Evolutionary conservation across 1,140 invertebrate species (phyloP).

Genomic region (Polypedilum pembai): DNA sequence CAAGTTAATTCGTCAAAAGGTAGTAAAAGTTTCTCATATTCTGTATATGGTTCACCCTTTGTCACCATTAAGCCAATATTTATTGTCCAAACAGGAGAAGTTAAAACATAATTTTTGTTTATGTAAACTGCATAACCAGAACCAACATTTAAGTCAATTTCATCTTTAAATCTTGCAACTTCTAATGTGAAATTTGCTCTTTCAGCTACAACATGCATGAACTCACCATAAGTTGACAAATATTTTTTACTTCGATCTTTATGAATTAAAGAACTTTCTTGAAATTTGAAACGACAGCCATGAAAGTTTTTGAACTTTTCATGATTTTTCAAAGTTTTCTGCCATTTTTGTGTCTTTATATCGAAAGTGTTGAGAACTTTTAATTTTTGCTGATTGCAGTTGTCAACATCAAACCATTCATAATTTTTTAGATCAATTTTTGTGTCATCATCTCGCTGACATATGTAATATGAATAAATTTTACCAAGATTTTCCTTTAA

Average conservation of each 20-base stretch:
- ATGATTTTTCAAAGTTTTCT: not conserved
- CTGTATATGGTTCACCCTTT: not conserved
- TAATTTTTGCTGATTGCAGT: too few species aligned
- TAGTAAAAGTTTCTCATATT: not conserved
- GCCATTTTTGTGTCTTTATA: not conserved
- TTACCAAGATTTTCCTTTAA: too few species aligned
- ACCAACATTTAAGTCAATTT: not conserved
- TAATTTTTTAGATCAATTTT: too few species aligned
- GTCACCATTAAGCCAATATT: not conserved
- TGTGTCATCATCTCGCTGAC: too few species aligned
- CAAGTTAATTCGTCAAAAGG: not conserved
- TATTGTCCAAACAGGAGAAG: not conserved
- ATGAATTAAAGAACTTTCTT: not conserved
- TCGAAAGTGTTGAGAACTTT: not conserved
- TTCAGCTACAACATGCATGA: not conserved
- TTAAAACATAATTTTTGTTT: not conserved
- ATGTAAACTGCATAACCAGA: not conserved
- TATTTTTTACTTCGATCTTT: not conserved
- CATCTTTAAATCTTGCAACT: not conserved
- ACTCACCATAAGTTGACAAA: not conserved
- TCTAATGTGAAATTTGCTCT: not conserved
- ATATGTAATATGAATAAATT: too few species aligned
- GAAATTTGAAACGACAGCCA: not conserved
- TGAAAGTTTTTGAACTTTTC: not conserved
- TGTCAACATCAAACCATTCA: too few species aligned